Percentiles rank a stretch among this genome's conserved stretches.
Evolutionary conservation across 2,113 vertebrate genomes (phyloP).

Genomic region (Leptobrachium ailaonicum): DNA sequence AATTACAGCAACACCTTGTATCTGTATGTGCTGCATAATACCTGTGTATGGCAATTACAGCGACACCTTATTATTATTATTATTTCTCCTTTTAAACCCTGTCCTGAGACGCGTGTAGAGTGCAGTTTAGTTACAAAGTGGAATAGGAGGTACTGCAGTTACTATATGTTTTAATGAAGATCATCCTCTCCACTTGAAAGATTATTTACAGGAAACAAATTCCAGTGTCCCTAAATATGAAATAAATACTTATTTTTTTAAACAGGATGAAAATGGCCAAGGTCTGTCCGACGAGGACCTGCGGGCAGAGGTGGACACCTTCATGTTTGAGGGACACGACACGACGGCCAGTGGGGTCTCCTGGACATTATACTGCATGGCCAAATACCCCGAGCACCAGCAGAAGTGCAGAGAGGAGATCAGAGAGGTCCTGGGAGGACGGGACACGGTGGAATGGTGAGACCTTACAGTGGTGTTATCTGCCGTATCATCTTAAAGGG

Average conservation of each 20-base stretch:
- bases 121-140: no score
- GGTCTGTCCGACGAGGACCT: slow-evolving; percentile 73
- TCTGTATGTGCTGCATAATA: no score
- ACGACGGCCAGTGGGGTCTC: slow-evolving; percentile 74
- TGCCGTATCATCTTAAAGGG: no score
- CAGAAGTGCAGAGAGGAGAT: slow-evolving; percentile 73
- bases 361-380: slow-evolving; percentile 72
- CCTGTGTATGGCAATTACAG: no score
- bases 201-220: no score
- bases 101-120: no score
- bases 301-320: slow-evolving; percentile 85
- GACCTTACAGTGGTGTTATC: slow-evolving; percentile 2
- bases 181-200: no score
- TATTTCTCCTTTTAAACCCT: no score
- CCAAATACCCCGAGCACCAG: slow-evolving; percentile 76
- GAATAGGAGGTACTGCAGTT: no score
- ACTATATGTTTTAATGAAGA: no score
- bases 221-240: background rate
- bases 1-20: no score
- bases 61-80: no score
- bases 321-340: slow-evolving; percentile 92
- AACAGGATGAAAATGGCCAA: slow-evolving; percentile 77
- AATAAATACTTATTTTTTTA: background rate
- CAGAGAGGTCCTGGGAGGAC: slow-evolving; percentile 58
- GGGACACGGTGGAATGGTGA: slow-evolving; percentile 71